Evolutionary conservation across 2,797 vertebrate species (phyloP), one percentile per base, ranked within the genome.

Genomic region (Heliangelus exortis): DNA sequence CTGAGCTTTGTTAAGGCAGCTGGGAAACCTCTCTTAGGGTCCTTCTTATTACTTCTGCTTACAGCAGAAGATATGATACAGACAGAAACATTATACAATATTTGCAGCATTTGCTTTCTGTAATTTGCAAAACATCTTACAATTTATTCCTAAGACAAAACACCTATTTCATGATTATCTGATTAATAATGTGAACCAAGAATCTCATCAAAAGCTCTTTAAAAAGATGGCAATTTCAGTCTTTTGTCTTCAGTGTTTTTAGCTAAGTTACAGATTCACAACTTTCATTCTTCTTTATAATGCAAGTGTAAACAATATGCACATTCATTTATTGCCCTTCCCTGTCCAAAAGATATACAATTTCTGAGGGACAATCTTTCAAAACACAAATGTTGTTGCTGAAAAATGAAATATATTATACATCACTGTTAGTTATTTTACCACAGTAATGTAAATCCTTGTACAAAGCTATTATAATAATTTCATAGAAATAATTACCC

Each of bases 381-480:
- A 91, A 95, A 89, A 95, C 43, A 87, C 81, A 88, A 95, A 87
- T 0, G 31, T 34, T 91, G 54, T 29, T 85, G 84, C 62, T 92
- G 72, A 93, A 95, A 95, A 93, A 90, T 95, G 89, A 94, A 89
- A 87, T 28, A 73, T 59, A 94, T 87, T 92, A 74, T 39, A 92
- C 53, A 67, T 79, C 93, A 74, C 72, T 82, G 69, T 75, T 95
- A 87, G 57, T 89, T 94, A 95, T 96, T 96, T 95, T 95, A 58
- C 86, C 23, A 14, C 5, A 68, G 86, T 72, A 92, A 92, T 92
- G 92, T 92, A 95, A 96, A 95, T 95, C 87, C 87, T 95, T 83
- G 87, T 92, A 90, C 86, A 90, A 94, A 92, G 67, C 57, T 94
- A 94, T 96, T 96, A 95, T 85, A 92, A 96, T 95, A 95, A 93